Evolutionary conservation across 2,113 vertebrate species (phyloP).

Genomic region (Centrocercus urophasianus): DNA sequence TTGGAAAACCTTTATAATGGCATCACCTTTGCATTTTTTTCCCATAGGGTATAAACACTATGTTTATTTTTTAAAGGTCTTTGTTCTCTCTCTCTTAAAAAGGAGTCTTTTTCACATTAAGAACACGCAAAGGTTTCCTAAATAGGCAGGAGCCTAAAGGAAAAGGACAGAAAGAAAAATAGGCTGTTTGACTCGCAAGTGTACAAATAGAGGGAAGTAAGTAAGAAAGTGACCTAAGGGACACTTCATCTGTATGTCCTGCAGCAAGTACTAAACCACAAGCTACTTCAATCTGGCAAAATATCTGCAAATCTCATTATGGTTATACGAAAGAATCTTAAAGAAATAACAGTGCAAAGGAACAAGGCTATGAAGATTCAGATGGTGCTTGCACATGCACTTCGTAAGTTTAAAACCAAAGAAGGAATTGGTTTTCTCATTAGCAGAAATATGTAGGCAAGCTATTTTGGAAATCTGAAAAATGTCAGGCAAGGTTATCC

Average conservation of each 20-base stretch:
- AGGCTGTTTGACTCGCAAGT: background rate
- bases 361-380: background rate
- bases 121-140: conserved; percentile 2
- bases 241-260: background rate
- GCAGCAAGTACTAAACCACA: background rate
- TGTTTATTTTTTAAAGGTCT: background rate
- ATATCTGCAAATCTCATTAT: background rate
- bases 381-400: background rate
- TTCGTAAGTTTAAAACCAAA: background rate
- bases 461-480: background rate
- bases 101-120: background rate
- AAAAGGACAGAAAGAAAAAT: conserved; percentile 10
- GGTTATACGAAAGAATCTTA: background rate
- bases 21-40: conserved; percentile 29
- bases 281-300: background rate
- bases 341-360: background rate
- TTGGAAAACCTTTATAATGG: conserved; percentile 21
- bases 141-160: conserved; percentile 7
- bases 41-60: background rate
- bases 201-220: conserved; percentile 5
- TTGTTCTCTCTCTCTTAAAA: background rate
- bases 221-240: conserved; percentile 13
- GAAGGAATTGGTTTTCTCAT: background rate
- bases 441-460: background rate
- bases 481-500: background rate